phyloP scores from a whole-genome alignment of 2,797 vertebrate species.

The Allobates femoralis region DNA sequence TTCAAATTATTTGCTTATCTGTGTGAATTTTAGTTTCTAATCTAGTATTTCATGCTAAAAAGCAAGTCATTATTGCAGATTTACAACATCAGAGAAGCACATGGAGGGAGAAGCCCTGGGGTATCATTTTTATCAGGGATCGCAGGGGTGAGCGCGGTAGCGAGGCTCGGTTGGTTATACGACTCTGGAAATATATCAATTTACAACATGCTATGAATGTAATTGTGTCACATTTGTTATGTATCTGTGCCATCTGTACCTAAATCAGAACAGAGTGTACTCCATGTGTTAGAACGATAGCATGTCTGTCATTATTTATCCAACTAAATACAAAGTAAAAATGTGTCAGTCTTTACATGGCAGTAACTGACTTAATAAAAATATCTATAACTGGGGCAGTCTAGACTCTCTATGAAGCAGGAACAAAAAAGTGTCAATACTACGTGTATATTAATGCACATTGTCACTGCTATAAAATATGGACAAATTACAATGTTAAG shows the following conservation, averaged over 20 bases:
- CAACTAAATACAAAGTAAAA: conserved; percentile 24
- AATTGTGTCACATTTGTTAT: conserved; percentile 58
- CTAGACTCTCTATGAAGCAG: not conserved
- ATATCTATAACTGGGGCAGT: not conserved
- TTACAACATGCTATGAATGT: conserved; percentile 58
- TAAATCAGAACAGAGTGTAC: conserved; percentile 45
- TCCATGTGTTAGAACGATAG: conserved; percentile 48
- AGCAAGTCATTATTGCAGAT: not conserved
- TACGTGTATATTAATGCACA: not conserved
- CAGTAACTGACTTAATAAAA: not conserved
- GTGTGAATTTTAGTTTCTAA: not conserved
- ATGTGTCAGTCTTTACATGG: not conserved
- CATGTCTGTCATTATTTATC: conserved; percentile 56
- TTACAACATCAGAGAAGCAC: conserved; percentile 21
- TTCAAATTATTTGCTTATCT: too few species aligned
- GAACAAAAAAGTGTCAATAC: not conserved
- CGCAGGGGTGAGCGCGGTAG: conserved; percentile 12
- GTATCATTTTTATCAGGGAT: conserved; percentile 34
- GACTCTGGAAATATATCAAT: conserved; percentile 53
- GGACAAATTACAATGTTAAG: not conserved
- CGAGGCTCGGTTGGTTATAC: conserved; percentile 12
- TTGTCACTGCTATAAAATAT: not conserved
- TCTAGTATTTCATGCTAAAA: not conserved
- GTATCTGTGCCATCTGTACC: conserved; percentile 55
- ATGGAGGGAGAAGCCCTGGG: conserved; percentile 11